Percentiles rank a stretch among this genome's conserved stretches.
These are phyloP conservation scores for Bolinopsis microptera DNA, from an alignment of 37 sponge, comb jelly and placozoan species.

Conservation along the genomic window DNA sequence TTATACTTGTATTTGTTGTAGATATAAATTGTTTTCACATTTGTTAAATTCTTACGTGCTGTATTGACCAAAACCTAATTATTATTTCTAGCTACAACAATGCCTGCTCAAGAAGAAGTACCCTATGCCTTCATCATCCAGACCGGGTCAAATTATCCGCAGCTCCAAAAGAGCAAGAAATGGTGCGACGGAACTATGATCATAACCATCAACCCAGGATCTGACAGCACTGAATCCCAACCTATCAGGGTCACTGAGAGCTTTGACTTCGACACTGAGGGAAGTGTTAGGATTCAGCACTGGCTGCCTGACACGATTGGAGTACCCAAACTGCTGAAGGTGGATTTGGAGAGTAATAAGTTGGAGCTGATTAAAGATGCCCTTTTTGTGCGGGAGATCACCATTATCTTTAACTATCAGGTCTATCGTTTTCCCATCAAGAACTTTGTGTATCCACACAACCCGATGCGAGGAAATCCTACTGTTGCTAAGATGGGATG, in stretches of 20 bases:
- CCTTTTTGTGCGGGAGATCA: not conserved
- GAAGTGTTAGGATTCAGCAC: not conserved
- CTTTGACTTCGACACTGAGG: not conserved
- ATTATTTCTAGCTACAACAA: too few species aligned
- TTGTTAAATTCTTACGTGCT: too few species aligned
- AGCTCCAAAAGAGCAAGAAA: not conserved
- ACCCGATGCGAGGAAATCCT: not conserved
- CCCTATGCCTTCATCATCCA: not conserved
- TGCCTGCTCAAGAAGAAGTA: not conserved
- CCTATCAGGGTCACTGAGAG: not conserved
- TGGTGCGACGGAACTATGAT: conserved; percentile 37
- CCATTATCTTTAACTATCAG: not conserved
- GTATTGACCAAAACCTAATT: too few species aligned
- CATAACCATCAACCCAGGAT: not conserved
- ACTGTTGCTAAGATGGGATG: not conserved
- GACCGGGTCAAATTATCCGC: not conserved
- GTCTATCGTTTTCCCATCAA: not conserved
- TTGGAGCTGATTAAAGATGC: conserved; percentile 21
- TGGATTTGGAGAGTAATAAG: not conserved
- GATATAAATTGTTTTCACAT: too few species aligned
- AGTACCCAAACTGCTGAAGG: not conserved
- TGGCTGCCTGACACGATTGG: not conserved
- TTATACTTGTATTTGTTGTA: too few species aligned
- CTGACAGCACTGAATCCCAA: not conserved
- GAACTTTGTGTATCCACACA: conserved; percentile 35